Base-by-base conservation (phyloP, 2,113 vertebrate genomes). In the Oxyura jamaicensis region DNA sequence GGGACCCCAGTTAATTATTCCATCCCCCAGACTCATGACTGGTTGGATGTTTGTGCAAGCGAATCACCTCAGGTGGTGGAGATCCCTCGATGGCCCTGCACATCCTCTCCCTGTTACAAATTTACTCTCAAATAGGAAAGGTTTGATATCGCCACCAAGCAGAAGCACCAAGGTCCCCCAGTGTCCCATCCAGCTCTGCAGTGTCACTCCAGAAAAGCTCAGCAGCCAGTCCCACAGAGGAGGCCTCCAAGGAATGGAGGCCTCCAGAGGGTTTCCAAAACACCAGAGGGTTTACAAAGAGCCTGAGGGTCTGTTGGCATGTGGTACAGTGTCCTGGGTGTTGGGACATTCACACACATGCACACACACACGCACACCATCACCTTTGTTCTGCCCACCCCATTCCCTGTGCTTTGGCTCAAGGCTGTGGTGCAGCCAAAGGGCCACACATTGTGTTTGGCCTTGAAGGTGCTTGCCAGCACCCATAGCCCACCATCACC, bases 281-380 rank as follows among this genome's bases (percentile, higher is more conserved):
- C 46, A 50, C 48, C 48, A 18, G 29, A 56, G 58, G 21, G 15
- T 83, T 86, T 60, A 55, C 68, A 74, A 3, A 26, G 53, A 33
- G 41, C 59, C 78, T 2, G 29, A 7, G 14, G 20, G 55, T 69
- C 41, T 13, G 0, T 2, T 62, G 41, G 19, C 2, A 0, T n/a
- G 6, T 31, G 73, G n/a, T 31, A 26, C 0, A 1, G 39, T 39
- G 63, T 67, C 86, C 53, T n/a, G 44, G 73, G 29, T 0, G 5
- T 1, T 5, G 11, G 42, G 19, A 13, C 20, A 11, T 2, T 3
- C 2, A 39, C 6, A 1, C 2, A 0, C 8, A 63, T 10, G 4
- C 22, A 7, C 22, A 50, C 48, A 50, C 22, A 52, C 13, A 52
- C 12, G 3, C 48, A 48, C 21, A 23, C 25, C 46, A 1, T 3